Percentiles rank a stretch among this genome's conserved stretches.
Conservation (phyloP, 2,888 invertebrate genomes). For the Thymelicus lineola region DNA sequence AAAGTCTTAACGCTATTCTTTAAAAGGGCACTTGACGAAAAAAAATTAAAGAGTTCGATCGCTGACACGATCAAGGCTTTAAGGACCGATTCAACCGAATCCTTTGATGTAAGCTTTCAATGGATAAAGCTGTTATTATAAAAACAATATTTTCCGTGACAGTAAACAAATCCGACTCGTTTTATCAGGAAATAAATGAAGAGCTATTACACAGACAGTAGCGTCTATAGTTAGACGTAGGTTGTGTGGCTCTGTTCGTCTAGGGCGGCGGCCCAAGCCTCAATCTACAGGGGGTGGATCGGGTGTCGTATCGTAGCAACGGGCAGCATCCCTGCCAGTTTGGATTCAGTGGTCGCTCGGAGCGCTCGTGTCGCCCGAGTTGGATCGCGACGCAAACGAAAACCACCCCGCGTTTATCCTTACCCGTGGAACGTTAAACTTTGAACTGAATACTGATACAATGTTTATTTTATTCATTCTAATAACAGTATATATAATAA, state of each 20-base stretch:
- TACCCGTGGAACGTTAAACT: constrained; percentile 41
- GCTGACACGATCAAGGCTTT: constrained; percentile 13
- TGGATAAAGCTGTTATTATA: neutral
- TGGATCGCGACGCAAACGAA: constrained; percentile 23
- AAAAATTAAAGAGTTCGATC: constrained; percentile 19
- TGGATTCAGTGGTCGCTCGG: constrained; percentile 61
- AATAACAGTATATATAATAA: constrained; percentile 79
- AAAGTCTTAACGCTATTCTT: constrained; percentile 1
- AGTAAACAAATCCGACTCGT: constrained; percentile 60
- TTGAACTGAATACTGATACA: constrained; percentile 45
- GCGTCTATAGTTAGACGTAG: constrained; percentile 78
- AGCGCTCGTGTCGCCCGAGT: constrained; percentile 58
- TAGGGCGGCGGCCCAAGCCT: constrained; percentile 74
- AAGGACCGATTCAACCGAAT: neutral
- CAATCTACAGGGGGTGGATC: constrained; percentile 66
- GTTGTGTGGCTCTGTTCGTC: constrained; percentile 70
- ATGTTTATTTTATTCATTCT: constrained; percentile 80
- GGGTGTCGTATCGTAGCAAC: constrained; percentile 81
- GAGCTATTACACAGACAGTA: constrained; percentile 79
- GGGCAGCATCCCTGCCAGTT: constrained; percentile 81
- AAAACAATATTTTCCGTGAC: constrained; percentile 11
- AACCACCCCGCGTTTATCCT: constrained; percentile 38
- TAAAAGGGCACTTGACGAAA: neutral
- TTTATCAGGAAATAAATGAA: constrained; percentile 81
- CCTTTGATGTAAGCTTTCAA: neutral